Evolutionary conservation across 2,797 vertebrate genomes (phyloP).

Genomic region (Atherinosoma microstoma): DNA sequence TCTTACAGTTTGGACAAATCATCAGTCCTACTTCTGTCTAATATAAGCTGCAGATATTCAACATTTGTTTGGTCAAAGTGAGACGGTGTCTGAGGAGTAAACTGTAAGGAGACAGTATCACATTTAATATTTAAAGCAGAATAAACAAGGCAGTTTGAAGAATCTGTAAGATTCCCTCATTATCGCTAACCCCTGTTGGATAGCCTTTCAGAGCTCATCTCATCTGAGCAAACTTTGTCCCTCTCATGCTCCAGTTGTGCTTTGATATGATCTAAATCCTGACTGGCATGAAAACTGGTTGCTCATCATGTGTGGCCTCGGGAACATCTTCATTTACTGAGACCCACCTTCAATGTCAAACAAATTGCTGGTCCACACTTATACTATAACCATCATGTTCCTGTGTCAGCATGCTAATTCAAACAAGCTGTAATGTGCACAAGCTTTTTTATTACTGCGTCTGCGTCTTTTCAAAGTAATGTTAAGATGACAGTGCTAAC

Average conservation of each 20-base stretch:
- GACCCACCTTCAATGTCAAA: constrained; percentile 5
- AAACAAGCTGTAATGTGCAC: neutral
- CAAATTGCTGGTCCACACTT: constrained; percentile 1
- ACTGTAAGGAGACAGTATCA: neutral
- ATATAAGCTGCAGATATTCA: neutral
- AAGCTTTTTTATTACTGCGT: neutral
- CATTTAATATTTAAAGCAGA: neutral
- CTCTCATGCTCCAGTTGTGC: neutral
- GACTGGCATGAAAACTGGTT: constrained; percentile 14
- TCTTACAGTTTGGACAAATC: neutral
- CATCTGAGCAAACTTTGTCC: neutral
- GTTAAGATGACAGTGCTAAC: constrained; percentile 6
- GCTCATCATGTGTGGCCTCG: neutral
- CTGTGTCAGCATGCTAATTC: constrained; percentile 10
- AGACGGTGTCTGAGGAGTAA: neutral
- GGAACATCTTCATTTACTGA: constrained; percentile 24
- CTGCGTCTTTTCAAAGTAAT: constrained; percentile 2
- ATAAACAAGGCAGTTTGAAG: neutral
- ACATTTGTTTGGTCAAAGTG: neutral
- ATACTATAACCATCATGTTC: neutral
- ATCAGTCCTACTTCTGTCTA: neutral
- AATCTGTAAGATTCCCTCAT: neutral
- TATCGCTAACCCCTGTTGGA: neutral
- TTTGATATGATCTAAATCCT: constrained; percentile 14
- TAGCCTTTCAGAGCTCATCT: constrained; percentile 10